Percentiles rank a stretch among this genome's conserved stretches.
Conservation (phyloP, 1,140 invertebrate species). For the Aphaenogaster ashmeadi region DNA sequence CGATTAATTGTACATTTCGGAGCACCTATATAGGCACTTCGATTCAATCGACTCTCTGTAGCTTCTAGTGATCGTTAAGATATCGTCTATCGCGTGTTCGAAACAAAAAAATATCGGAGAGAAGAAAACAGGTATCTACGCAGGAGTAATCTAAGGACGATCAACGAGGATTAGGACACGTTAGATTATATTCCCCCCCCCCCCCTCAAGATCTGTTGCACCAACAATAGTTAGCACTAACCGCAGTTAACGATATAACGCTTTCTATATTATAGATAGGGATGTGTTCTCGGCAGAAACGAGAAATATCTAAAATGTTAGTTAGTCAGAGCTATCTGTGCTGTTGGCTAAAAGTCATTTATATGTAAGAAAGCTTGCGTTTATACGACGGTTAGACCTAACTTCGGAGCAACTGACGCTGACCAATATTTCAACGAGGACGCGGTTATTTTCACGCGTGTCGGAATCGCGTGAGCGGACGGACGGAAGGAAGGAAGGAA, state of each 20-base stretch:
- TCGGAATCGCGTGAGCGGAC: not conserved
- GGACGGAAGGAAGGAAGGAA: not conserved
- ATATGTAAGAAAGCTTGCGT: slow-evolving; percentile 37
- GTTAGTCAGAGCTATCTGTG: slow-evolving; percentile 45
- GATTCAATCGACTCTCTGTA: slow-evolving; percentile 63
- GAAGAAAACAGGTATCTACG: slow-evolving; percentile 21
- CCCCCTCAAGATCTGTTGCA: slow-evolving; percentile 48
- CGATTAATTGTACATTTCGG: slow-evolving; percentile 56
- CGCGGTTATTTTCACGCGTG: slow-evolving; percentile 48
- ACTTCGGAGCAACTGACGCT: slow-evolving; percentile 46
- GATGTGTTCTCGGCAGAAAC: slow-evolving; percentile 10
- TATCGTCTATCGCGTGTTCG: slow-evolving; percentile 64
- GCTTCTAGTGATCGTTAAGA: slow-evolving; percentile 57
- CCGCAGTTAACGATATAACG: slow-evolving; percentile 56
- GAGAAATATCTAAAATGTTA: slow-evolving; percentile 40
- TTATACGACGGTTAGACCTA: slow-evolving; percentile 41
- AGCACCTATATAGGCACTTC: slow-evolving; percentile 53
- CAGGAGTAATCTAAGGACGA: slow-evolving; percentile 46
- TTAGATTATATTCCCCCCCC: slow-evolving; percentile 7
- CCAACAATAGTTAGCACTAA: slow-evolving; percentile 57
- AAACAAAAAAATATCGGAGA: slow-evolving; percentile 55
- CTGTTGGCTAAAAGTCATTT: slow-evolving; percentile 46
- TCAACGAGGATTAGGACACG: slow-evolving; percentile 43
- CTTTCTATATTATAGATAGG: slow-evolving; percentile 61
- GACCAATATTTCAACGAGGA: slow-evolving; percentile 51